Evolutionary conservation across 2,113 vertebrate species (phyloP).

Genomic region (Chunga burmeisteri): DNA sequence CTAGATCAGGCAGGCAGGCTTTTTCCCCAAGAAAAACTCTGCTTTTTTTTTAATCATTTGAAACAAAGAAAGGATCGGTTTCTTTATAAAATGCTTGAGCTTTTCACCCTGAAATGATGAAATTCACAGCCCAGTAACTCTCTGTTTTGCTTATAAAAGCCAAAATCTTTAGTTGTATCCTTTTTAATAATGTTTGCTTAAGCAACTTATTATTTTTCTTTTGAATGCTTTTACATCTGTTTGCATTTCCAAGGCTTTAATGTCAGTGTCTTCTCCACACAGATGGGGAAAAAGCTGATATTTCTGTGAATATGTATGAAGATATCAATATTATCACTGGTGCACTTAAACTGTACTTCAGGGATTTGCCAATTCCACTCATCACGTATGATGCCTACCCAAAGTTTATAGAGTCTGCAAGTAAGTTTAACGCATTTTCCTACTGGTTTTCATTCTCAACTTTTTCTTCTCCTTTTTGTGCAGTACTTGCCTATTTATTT

Average conservation of each 20-base stretch:
- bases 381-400: constrained; percentile 98
- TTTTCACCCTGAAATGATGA: neutral
- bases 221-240: neutral
- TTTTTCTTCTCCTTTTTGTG: neutral
- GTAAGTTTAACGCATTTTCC: constrained; percentile 75
- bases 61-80: neutral
- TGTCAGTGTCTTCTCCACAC: constrained; percentile 40
- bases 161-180: neutral
- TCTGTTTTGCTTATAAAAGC: neutral
- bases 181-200: constrained; percentile 15
- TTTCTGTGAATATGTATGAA: constrained; percentile 95
- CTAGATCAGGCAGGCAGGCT: neutral
- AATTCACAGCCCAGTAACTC: neutral
- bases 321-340: constrained; percentile 99
- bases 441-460: neutral
- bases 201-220: neutral
- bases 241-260: constrained; percentile 40
- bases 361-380: constrained; percentile 97
- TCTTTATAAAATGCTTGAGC: neutral
- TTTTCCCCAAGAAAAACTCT: neutral
- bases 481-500: neutral
- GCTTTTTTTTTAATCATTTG: neutral
- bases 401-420: constrained; percentile 94
- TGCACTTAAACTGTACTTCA: constrained; percentile 98
- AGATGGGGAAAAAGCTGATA: constrained; percentile 98